Evolutionary conservation across 2,113 vertebrate species (phyloP).

Genomic region (Ciconia stormi): DNA sequence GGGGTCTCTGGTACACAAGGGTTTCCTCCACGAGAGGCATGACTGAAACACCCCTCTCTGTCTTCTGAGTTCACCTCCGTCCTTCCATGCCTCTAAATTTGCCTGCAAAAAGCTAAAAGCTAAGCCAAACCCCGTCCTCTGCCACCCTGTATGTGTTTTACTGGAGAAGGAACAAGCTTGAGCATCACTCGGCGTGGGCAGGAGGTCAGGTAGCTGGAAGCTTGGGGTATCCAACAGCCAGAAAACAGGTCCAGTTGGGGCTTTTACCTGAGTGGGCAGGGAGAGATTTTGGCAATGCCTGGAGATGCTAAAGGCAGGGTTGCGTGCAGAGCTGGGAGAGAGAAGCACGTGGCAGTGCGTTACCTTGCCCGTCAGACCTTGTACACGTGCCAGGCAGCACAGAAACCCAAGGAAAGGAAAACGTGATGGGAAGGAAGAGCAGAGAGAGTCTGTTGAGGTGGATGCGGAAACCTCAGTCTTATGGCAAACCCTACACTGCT

Average conservation of each 20-base stretch:
- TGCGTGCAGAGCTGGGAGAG: neutral
- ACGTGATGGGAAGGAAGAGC: neutral
- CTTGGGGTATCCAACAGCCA: neutral
- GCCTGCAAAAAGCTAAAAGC: neutral
- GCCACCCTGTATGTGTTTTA: neutral
- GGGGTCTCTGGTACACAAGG: neutral
- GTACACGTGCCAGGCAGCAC: fast-evolving
- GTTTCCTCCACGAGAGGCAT: neutral
- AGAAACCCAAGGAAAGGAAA: neutral
- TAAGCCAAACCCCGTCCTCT: neutral
- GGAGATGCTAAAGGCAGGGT: neutral
- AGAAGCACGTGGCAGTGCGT: fast-evolving
- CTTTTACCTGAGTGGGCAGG: neutral
- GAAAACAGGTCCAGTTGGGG: neutral
- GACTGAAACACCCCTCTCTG: neutral
- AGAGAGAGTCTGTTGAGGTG: neutral
- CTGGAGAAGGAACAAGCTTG: neutral
- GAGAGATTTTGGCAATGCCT: neutral
- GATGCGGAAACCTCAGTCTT: neutral
- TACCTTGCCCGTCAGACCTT: neutral
- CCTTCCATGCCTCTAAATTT: neutral
- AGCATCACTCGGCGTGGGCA: fast-evolving
- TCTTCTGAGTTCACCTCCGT: neutral
- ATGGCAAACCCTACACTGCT: neutral
- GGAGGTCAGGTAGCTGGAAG: neutral